Conservation (phyloP, 2,113 vertebrate genomes). For the Alectura lathami region DNA sequence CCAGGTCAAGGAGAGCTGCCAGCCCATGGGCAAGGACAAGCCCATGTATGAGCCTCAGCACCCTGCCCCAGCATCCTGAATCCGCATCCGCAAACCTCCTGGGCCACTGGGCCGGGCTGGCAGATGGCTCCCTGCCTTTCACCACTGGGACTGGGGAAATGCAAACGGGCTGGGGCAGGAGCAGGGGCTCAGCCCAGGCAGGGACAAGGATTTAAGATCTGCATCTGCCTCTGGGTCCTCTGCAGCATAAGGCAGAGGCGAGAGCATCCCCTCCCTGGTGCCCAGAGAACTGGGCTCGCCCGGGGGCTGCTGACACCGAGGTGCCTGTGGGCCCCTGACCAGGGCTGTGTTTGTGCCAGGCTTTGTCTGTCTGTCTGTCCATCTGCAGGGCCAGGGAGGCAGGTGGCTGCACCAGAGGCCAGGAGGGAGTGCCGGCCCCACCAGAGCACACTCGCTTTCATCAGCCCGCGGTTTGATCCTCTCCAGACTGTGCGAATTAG, state of each 20-base stretch:
- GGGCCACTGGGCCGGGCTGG: neutral
- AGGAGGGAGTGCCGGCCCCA: rapidly evolving
- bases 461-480: neutral
- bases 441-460: neutral
- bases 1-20: neutral
- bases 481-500: neutral
- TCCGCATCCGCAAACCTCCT: too few relatives aligned
- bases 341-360: rapidly evolving
- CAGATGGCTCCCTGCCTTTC: neutral
- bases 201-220: neutral
- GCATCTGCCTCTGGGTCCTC: neutral
- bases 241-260: neutral
- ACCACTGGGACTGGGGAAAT: neutral
- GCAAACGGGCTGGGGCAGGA: neutral
- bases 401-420: neutral
- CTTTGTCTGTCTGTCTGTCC: neutral
- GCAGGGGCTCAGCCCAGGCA: neutral
- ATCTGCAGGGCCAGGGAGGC: rapidly evolving
- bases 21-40: neutral
- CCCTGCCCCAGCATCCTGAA: neutral
- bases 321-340: rapidly evolving
- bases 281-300: neutral
- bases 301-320: neutral
- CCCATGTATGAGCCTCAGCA: neutral
- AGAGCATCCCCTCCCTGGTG: neutral